phyloP scores from a whole-genome alignment of 2,797 vertebrate species.

The Calcarius lapponicus region DNA sequence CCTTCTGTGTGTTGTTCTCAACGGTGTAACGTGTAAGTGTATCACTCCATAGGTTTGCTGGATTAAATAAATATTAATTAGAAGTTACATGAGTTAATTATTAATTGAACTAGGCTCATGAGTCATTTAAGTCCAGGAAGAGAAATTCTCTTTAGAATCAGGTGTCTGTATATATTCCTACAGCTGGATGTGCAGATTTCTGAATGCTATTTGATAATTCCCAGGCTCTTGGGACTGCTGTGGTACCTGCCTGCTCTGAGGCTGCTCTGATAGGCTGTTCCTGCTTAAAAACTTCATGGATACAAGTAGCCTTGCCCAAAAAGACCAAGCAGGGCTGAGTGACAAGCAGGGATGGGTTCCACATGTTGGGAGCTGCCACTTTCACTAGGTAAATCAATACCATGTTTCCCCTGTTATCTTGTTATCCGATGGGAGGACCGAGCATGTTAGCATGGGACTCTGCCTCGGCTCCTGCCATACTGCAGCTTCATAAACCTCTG shows the following conservation, averaged over 20 bases:
- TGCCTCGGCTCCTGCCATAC: neutral
- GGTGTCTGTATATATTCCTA: neutral
- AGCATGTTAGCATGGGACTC: neutral
- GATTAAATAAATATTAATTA: neutral
- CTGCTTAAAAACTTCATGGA: constrained; percentile 23
- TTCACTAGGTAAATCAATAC: constrained; percentile 32
- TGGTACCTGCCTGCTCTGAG: neutral
- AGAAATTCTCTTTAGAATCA: neutral
- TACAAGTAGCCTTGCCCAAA: neutral
- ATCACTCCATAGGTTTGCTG: neutral
- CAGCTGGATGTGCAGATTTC: neutral
- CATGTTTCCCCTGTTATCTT: constrained; percentile 33
- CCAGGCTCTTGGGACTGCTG: neutral
- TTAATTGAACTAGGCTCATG: constrained; percentile 1
- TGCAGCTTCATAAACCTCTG: neutral
- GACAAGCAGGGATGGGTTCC: constrained; percentile 21
- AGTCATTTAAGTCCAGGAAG: neutral
- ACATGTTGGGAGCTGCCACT: constrained; percentile 21
- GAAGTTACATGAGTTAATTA: neutral
- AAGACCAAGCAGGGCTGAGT: neutral
- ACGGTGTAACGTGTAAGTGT: neutral
- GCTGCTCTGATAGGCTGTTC: neutral
- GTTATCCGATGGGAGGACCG: constrained; percentile 3
- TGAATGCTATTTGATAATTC: neutral
- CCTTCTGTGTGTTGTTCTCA: neutral